phyloP scores from a whole-genome alignment of 2,797 vertebrate species.

The Pempheris klunzingeri region DNA sequence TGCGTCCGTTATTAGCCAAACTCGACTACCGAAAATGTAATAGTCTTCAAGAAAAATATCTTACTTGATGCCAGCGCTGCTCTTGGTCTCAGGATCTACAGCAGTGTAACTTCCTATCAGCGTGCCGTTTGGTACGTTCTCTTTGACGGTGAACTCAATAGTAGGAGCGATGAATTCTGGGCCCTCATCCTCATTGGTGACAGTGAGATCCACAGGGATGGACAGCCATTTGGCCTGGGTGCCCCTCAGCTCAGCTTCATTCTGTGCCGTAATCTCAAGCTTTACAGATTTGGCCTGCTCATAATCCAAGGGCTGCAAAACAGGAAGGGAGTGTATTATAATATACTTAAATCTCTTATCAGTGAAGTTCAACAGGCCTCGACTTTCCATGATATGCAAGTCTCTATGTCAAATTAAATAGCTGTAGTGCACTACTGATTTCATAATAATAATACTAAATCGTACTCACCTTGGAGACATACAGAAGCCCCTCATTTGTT shows the following conservation, averaged over 20 bases:
- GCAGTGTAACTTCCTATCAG: slow-evolving; percentile 86
- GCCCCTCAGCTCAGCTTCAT: slow-evolving; percentile 84
- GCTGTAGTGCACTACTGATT: background rate
- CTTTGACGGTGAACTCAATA: slow-evolving; percentile 79
- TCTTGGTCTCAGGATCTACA: slow-evolving; percentile 89
- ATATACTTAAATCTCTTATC: background rate
- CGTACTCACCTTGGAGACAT: slow-evolving; percentile 85
- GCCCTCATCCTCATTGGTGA: slow-evolving; percentile 89
- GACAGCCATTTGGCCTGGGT: slow-evolving; percentile 72
- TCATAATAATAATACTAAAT: background rate
- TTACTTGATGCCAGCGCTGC: slow-evolving; percentile 87
- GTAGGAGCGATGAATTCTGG: slow-evolving; percentile 86
- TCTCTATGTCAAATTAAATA: background rate
- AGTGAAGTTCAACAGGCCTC: background rate
- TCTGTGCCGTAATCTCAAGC: slow-evolving; percentile 86
- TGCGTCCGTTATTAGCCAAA: background rate
- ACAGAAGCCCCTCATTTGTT: slow-evolving; percentile 90
- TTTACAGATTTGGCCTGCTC: slow-evolving; percentile 78
- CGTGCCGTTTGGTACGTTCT: slow-evolving; percentile 82
- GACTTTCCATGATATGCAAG: background rate
- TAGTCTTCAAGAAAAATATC: background rate
- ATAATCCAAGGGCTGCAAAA: slow-evolving; percentile 87
- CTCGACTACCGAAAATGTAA: background rate
- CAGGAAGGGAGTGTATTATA: background rate
- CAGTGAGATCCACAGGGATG: slow-evolving; percentile 79